A percentile compares a stretch with the other conserved stretches of the same genome.
These are phyloP conservation scores for Colostygia pectinataria DNA, from an alignment of 2,888 invertebrate species.

Conservation along the genomic window DNA sequence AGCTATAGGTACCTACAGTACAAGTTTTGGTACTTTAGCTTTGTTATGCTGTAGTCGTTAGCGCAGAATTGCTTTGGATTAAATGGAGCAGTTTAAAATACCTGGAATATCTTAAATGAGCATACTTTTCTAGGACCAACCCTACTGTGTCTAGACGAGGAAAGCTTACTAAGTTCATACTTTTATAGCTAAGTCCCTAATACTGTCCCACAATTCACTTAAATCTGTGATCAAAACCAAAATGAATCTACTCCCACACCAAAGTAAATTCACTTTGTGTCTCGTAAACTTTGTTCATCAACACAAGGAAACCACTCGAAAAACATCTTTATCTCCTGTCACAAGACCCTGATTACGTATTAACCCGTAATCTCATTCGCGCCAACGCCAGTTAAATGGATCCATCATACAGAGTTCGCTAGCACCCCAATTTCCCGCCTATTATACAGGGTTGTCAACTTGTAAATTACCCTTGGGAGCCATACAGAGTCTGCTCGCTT, in stretches of 20 bases:
- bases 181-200: too few relatives aligned
- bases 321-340: constrained; percentile 5
- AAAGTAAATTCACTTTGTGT: neutral
- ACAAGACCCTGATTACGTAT: constrained; percentile 20
- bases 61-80: constrained; percentile 14
- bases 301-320: neutral
- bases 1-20: too few relatives aligned
- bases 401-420: constrained; percentile 20
- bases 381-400: constrained; percentile 13
- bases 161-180: too few relatives aligned
- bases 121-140: too few relatives aligned
- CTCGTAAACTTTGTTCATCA: neutral
- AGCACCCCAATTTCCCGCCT: constrained; percentile 28
- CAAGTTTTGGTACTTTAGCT: constrained; percentile 10
- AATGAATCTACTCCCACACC: neutral
- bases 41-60: constrained; percentile 14
- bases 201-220: too few relatives aligned
- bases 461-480: constrained; percentile 3
- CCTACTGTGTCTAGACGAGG: too few relatives aligned
- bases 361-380: constrained; percentile 24
- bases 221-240: neutral
- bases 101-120: too few relatives aligned
- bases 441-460: constrained; percentile 25
- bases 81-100: constrained; percentile 1
- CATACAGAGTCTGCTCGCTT: too few relatives aligned